Evolutionary conservation across 1,140 invertebrate species (phyloP), one percentile per base, ranked within the genome.

Genomic region (Mizuhopecten yessoensis): DNA sequence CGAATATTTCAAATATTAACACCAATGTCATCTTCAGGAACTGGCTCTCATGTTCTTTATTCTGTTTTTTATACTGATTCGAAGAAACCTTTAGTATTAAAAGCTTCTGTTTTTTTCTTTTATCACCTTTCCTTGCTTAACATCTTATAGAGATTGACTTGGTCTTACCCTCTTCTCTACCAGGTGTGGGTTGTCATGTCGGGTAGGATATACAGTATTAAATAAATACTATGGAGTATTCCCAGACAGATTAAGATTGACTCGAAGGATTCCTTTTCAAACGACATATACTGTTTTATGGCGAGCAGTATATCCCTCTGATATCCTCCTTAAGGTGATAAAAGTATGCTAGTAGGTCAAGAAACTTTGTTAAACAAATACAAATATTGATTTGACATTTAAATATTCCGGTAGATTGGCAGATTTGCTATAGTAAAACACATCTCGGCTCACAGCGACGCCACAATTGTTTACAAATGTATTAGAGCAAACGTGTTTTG

Each of bases 341-440:
- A n/a, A 75, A 75, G 23, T 75, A 75, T 75, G 57, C 5, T 17
- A 75, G 57, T 75, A 75, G 57, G 57, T 75, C 57, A n/a, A n/a
- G 57, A 17, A 29, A 29, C 57, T n/a, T 75, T 29, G 57, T 29
- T 75, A 29, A 75, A 75, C 57, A 75, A 75, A 75, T n/a, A 75
- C 23, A n/a, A 75, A n/a, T 75, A 75, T 75, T 75, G 57, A 75
- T 75, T 75, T 29, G 57, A 29, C n/a, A 75, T 75, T 75, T 29
- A 75, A n/a, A 75, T n/a, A 75, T 0, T 17, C 23, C n/a, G 57
- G 57, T 75, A 75, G 57, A 75, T 75, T 9, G 29, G 57, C 57
- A 75, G 57, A 5, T n/a, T 75, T 75, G 23, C 29, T 75, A 1
- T 29, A 29, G 23, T 75, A 75, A 29, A 75, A 75, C 57, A 75